A percentile compares a stretch with the other conserved stretches of the same genome.
Conservation (phyloP, 2,888 invertebrate species). For the Coronaproctus castanopsis region DNA sequence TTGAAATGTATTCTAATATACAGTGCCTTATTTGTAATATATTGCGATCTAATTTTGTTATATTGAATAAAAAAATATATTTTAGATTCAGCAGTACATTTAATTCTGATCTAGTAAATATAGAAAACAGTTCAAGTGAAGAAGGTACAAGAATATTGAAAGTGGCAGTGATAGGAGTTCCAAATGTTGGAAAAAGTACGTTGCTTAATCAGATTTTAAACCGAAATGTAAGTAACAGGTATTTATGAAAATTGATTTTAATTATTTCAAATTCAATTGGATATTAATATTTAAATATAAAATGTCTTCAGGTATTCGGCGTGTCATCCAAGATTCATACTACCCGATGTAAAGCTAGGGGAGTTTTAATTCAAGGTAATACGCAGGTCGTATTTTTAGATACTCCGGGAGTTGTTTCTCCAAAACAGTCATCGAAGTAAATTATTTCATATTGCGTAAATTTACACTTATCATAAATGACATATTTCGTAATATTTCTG, state of each 20-base stretch:
- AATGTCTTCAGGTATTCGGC: conserved; percentile 60
- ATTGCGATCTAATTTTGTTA: too few species aligned
- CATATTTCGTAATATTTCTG: too few species aligned
- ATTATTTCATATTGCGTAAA: too few species aligned
- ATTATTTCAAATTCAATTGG: neutral
- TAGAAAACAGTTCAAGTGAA: too few species aligned
- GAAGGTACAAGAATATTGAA: conserved; percentile 31
- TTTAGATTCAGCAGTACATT: too few species aligned
- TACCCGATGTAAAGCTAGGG: conserved; percentile 50
- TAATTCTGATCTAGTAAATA: too few species aligned
- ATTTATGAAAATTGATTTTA: neutral
- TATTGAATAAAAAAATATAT: too few species aligned
- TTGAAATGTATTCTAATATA: too few species aligned
- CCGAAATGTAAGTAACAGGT: conserved; percentile 41
- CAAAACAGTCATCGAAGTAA: conserved; percentile 45
- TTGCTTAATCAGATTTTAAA: conserved; percentile 69
- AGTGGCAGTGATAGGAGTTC: conserved; percentile 75
- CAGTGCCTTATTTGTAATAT: too few species aligned
- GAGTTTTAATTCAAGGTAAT: conserved; percentile 48
- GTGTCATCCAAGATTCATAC: conserved; percentile 83
- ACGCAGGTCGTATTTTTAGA: conserved; percentile 81
- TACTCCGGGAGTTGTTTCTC: conserved; percentile 71
- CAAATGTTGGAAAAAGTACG: conserved; percentile 92
- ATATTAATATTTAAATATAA: neutral
- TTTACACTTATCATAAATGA: too few species aligned